These are phyloP conservation scores for Thymelicus sylvestris DNA, from an alignment of 2,888 invertebrate genomes.

Conservation along the genomic window DNA sequence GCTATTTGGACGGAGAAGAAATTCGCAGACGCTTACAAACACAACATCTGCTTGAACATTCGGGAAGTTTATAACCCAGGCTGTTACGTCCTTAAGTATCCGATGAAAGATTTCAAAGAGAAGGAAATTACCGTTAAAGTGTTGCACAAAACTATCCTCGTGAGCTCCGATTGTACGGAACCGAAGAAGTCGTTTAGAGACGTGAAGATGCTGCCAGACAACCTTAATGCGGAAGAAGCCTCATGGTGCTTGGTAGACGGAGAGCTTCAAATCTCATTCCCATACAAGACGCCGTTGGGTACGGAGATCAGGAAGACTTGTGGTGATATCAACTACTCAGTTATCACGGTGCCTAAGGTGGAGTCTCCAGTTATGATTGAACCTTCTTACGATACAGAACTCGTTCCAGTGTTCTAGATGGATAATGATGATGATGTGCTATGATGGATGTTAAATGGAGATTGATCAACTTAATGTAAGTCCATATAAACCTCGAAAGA, in stretches of 20 bases:
- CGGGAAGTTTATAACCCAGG: slow-evolving; percentile 11
- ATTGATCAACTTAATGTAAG: too few relatives aligned
- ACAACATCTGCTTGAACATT: slow-evolving; percentile 6
- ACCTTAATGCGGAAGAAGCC: slow-evolving; percentile 7
- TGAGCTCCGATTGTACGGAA: slow-evolving; percentile 11
- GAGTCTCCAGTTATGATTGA: too few relatives aligned
- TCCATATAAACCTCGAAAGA: too few relatives aligned
- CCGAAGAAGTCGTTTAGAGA: slow-evolving; percentile 16
- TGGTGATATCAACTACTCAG: slow-evolving; percentile 18
- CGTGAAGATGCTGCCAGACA: slow-evolving; percentile 25
- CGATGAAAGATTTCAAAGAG: slow-evolving; percentile 8
- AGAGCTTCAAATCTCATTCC: slow-evolving; percentile 1
- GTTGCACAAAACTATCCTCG: slow-evolving; percentile 15
- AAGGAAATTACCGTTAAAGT: slow-evolving; percentile 20
- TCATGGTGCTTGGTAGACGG: slow-evolving; percentile 10
- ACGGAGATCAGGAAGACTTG: slow-evolving; percentile 17
- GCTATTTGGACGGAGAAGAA: slow-evolving; percentile 20
- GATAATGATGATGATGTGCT: too few relatives aligned
- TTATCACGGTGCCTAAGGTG: slow-evolving; percentile 15
- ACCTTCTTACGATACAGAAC: too few relatives aligned
- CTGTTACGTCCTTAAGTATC: slow-evolving; percentile 15
- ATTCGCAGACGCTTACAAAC: slow-evolving; percentile 14
- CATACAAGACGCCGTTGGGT: slow-evolving; percentile 16
- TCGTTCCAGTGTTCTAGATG: too few relatives aligned
- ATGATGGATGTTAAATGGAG: too few relatives aligned